Conservation (phyloP, 2,113 vertebrate species). For the Sciurus niger region DNA sequence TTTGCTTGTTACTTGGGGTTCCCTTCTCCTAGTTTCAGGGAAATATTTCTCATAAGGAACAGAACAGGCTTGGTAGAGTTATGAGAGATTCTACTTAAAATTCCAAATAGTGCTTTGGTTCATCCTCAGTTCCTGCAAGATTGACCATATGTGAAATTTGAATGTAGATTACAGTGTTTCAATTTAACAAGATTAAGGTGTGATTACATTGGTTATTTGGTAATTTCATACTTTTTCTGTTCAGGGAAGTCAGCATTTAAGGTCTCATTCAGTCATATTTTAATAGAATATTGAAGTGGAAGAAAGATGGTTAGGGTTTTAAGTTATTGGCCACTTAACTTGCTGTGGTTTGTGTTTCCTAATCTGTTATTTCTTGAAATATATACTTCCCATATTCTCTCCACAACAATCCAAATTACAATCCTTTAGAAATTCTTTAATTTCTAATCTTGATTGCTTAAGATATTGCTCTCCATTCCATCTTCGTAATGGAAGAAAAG, state of each 20-base stretch:
- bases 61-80: slow-evolving; percentile 25
- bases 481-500: not conserved
- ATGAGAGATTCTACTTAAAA: slow-evolving; percentile 74
- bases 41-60: slow-evolving; percentile 67
- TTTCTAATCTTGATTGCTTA: slow-evolving; percentile 27
- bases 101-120: slow-evolving; percentile 51
- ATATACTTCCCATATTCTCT: not conserved
- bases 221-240: slow-evolving; percentile 81
- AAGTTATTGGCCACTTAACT: slow-evolving; percentile 17
- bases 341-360: slow-evolving; percentile 54
- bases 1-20: not conserved
- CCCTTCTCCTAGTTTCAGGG: not conserved
- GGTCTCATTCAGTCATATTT: slow-evolving; percentile 42
- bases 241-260: slow-evolving; percentile 72
- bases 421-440: not conserved
- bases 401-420: not conserved
- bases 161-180: slow-evolving; percentile 80
- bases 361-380: slow-evolving; percentile 50
- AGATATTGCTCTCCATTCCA: not conserved
- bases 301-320: not conserved
- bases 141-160: slow-evolving; percentile 81
- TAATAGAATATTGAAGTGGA: slow-evolving; percentile 52
- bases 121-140: slow-evolving; percentile 65
- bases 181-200: slow-evolving; percentile 83
- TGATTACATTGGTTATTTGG: slow-evolving; percentile 79